phyloP scores from a whole-genome alignment of 2,888 invertebrate genomes.

The Muscina levida region DNA sequence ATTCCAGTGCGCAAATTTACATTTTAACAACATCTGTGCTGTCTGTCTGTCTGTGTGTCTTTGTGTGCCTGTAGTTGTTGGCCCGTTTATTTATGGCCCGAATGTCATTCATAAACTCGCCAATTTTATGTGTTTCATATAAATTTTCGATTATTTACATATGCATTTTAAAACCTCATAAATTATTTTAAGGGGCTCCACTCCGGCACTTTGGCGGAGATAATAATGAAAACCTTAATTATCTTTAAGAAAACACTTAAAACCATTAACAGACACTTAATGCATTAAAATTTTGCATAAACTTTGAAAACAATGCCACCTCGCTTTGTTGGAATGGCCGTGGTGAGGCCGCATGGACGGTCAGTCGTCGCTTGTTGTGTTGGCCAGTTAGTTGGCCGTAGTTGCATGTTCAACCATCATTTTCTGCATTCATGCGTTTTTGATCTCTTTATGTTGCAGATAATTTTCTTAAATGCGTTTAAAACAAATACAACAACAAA shows the following conservation, averaged over 20 bases:
- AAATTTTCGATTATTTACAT: constrained; percentile 20
- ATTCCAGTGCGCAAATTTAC: background rate
- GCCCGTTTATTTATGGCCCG: background rate
- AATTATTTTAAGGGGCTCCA: constrained; percentile 22
- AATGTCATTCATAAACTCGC: constrained; percentile 49
- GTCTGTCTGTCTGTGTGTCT: too few relatives aligned
- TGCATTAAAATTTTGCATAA: constrained; percentile 23
- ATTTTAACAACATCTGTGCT: background rate
- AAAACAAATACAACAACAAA: too few relatives aligned
- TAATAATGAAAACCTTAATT: constrained; percentile 40
- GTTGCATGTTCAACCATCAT: constrained; percentile 51
- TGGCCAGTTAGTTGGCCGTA: background rate
- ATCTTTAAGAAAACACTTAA: constrained; percentile 72
- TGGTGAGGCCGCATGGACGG: too few relatives aligned
- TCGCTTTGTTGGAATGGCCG: background rate
- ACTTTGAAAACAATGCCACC: background rate
- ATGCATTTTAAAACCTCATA: constrained; percentile 52
- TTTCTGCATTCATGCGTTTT: constrained; percentile 25
- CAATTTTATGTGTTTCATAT: constrained; percentile 37
- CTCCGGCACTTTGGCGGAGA: constrained; percentile 6
- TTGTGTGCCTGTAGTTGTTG: too few relatives aligned
- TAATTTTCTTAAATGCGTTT: constrained; percentile 21
- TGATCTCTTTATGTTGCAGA: constrained; percentile 46
- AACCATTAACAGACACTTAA: constrained; percentile 76
- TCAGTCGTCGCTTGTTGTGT: too few relatives aligned